These are phyloP conservation scores for Echinops telfairi DNA, from an alignment of 2,113 vertebrate genomes.

Conservation along the genomic window DNA sequence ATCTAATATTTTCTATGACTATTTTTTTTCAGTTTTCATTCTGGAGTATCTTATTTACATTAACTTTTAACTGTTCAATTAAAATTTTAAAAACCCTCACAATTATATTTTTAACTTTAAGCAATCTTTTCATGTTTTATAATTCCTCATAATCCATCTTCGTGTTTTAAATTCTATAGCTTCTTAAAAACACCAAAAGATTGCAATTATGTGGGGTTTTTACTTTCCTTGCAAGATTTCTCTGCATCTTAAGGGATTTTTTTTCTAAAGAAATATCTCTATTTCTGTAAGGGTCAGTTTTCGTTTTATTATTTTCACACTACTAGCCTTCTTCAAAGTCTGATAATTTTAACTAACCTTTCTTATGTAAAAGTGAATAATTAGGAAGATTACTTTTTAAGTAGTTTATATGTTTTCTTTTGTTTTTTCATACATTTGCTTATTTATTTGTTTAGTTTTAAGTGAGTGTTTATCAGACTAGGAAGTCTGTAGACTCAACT, in stretches of 20 bases:
- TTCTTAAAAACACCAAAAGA: background rate
- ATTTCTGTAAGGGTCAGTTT: background rate
- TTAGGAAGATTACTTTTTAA: background rate
- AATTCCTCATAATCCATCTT: background rate
- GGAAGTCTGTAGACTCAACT: too few relatives aligned
- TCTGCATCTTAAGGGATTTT: background rate
- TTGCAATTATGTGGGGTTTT: background rate
- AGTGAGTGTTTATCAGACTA: too few relatives aligned
- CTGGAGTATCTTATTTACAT: background rate
- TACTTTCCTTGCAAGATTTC: background rate
- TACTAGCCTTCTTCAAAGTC: background rate
- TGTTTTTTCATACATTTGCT: background rate
- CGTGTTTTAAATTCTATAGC: background rate
- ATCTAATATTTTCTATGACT: too few relatives aligned
- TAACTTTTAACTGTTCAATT: background rate
- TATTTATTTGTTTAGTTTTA: too few relatives aligned
- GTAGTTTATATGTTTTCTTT: background rate
- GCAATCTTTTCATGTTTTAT: background rate
- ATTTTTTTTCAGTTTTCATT: too few relatives aligned
- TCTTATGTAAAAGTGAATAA: background rate
- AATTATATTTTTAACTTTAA: background rate
- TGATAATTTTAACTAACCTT: background rate
- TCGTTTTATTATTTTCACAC: background rate
- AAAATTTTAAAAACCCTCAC: background rate
- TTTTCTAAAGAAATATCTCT: background rate